Evolutionary conservation across 2,888 invertebrate species (phyloP).

Genomic region (Cosmopolites sordidus): DNA sequence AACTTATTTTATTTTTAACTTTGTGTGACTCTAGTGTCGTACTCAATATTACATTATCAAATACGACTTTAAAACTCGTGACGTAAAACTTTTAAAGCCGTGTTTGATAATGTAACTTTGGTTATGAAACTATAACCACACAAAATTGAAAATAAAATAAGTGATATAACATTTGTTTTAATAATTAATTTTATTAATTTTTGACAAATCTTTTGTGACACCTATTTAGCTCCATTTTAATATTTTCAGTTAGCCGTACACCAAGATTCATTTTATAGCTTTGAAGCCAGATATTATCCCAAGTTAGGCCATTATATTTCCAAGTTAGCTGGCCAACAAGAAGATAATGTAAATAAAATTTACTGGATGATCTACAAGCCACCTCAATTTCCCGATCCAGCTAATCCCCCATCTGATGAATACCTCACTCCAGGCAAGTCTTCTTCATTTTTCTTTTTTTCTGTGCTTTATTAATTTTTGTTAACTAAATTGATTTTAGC

Average conservation of each 20-base stretch:
- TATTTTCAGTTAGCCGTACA: constrained; percentile 3
- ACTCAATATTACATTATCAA: no score
- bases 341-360: constrained; percentile 6
- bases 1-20: no score
- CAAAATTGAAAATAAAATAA: no score
- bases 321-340: constrained; percentile 1
- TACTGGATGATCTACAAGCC: constrained; percentile 10
- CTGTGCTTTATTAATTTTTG: background rate
- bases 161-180: no score
- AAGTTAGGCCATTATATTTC: constrained; percentile 6
- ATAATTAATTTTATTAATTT: no score
- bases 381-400: background rate
- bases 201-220: no score
- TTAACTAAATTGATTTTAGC: constrained; percentile 1
- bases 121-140: no score
- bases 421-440: constrained; percentile 4
- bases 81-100: no score
- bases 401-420: background rate
- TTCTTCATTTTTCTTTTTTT: background rate
- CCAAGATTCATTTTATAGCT: background rate
- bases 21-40: no score
- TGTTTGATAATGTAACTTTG: no score
- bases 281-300: constrained; percentile 1
- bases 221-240: background rate
- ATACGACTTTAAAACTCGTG: no score